phyloP scores from a whole-genome alignment of 2,113 vertebrate species.

The Chamaetylas fuelleborni region DNA sequence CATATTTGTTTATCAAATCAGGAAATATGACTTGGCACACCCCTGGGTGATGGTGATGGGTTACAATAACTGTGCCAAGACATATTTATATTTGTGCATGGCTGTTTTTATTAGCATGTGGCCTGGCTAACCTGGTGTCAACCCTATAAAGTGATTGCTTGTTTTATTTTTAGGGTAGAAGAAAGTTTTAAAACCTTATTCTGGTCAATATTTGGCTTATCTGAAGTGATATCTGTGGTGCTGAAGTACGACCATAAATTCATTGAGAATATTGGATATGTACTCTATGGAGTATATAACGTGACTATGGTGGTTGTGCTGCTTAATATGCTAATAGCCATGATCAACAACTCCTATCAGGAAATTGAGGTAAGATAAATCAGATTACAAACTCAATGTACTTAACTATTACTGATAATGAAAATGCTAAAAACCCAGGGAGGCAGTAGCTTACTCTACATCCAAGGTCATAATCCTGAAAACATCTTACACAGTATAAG shows the following conservation, averaged over 20 bases:
- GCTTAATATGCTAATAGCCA: slow-evolving; percentile 98
- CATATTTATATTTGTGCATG: background rate
- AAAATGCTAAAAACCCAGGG: background rate
- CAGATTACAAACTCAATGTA: background rate
- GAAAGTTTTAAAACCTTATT: slow-evolving; percentile 98
- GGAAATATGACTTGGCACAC: background rate
- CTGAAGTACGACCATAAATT: slow-evolving; percentile 98
- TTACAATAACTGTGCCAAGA: background rate
- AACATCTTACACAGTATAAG: background rate
- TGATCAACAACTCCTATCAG: slow-evolving; percentile 99
- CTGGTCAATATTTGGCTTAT: slow-evolving; percentile 98
- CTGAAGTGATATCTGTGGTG: slow-evolving; percentile 97
- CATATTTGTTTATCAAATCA: background rate
- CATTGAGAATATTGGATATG: slow-evolving; percentile 97
- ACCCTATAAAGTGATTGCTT: background rate
- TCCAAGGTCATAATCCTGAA: background rate
- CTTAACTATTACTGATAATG: background rate
- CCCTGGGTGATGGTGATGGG: background rate
- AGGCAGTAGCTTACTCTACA: background rate
- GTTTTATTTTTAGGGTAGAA: slow-evolving; percentile 85
- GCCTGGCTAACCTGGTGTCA: background rate
- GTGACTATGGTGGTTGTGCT: slow-evolving; percentile 99
- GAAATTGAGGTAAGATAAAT: slow-evolving; percentile 90
- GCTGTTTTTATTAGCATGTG: background rate
- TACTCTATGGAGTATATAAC: slow-evolving; percentile 94